phyloP scores from a whole-genome alignment of 2,113 vertebrate species.

The Channa maculata region DNA sequence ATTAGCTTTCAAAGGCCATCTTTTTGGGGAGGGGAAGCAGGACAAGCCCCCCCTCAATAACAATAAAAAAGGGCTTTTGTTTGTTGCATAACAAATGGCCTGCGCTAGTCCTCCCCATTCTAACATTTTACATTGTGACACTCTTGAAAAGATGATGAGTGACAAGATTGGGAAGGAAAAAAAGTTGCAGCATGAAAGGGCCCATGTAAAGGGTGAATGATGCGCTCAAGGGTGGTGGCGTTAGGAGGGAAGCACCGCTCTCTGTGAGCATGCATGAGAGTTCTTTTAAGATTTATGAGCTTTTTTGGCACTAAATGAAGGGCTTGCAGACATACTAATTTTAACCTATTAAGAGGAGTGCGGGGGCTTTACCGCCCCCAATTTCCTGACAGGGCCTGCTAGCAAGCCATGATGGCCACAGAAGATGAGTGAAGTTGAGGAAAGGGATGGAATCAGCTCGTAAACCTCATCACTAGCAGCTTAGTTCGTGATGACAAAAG shows the following conservation, averaged over 20 bases:
- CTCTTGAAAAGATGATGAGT: slow-evolving; percentile 50
- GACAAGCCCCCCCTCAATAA: slow-evolving; percentile 47
- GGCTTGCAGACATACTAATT: slow-evolving; percentile 24
- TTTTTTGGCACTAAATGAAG: slow-evolving; percentile 13
- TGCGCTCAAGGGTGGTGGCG: slow-evolving; percentile 22
- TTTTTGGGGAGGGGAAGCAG: not conserved
- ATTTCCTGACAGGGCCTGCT: slow-evolving; percentile 11
- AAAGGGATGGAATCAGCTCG: slow-evolving; percentile 4
- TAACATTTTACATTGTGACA: slow-evolving; percentile 48
- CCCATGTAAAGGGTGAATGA: slow-evolving; percentile 31
- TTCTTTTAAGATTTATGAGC: slow-evolving; percentile 41
- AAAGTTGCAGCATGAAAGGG: slow-evolving; percentile 27
- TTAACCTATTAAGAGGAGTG: slow-evolving; percentile 1
- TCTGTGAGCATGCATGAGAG: slow-evolving; percentile 9
- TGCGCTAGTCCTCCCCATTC: slow-evolving; percentile 42
- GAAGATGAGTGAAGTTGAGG: slow-evolving; percentile 11
- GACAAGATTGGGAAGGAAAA: slow-evolving; percentile 40
- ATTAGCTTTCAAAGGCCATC: slow-evolving; percentile 65
- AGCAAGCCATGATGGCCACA: slow-evolving; percentile 26
- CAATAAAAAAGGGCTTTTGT: slow-evolving; percentile 71
- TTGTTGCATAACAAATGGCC: slow-evolving; percentile 74
- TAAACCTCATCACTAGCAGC: too few species aligned
- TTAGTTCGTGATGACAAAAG: not conserved
- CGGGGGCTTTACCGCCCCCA: not conserved
- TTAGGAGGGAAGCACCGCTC: not conserved